A percentile compares a stretch with the other conserved stretches of the same genome.
Conservation (phyloP, 2,113 vertebrate genomes). For the Neogale vison region DNA sequence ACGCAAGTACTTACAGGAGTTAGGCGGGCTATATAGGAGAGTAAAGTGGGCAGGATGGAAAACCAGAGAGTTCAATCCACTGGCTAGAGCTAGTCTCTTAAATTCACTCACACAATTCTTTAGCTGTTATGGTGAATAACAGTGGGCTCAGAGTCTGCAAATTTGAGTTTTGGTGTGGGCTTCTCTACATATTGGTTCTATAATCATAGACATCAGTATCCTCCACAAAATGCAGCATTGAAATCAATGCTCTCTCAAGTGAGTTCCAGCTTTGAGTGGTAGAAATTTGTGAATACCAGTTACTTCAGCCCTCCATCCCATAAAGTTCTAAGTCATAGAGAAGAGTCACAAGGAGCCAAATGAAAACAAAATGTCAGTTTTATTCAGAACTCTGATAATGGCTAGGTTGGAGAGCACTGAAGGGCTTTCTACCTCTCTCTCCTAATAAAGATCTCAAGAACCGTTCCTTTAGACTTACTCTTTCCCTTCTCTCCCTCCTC, state of each 20-base stretch:
- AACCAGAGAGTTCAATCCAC: neutral
- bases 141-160: neutral
- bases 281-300: neutral
- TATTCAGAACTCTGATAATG: neutral
- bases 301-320: neutral
- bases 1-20: neutral
- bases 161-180: neutral
- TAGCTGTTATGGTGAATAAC: neutral
- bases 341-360: neutral
- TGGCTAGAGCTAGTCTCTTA: neutral
- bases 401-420: neutral
- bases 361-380: neutral
- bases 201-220: neutral
- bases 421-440: neutral
- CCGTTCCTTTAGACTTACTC: neutral
- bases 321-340: neutral
- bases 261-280: neutral
- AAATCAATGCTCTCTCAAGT: neutral
- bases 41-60: neutral
- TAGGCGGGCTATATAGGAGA: neutral
- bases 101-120: neutral
- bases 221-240: neutral
- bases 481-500: accelerated
- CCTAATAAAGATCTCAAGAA: neutral
- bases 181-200: neutral